Evolutionary conservation across 2,113 vertebrate genomes (phyloP), one percentile per base, ranked within the genome.

Genomic region (Oostethus manadensis): DNA sequence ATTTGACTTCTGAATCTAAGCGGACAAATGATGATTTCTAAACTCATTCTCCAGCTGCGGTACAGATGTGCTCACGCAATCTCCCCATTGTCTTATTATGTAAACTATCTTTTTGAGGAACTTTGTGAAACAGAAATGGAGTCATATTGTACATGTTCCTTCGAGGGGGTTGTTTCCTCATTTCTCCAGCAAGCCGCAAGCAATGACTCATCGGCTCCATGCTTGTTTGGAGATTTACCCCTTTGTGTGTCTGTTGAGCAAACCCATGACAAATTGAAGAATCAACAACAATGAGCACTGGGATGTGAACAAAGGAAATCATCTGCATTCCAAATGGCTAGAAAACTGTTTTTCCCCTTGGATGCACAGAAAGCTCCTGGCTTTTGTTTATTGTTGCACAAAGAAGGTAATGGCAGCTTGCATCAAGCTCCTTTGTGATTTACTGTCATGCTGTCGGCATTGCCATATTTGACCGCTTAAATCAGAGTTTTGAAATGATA

Each of bases 201-300:
- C 60, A 40, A 47, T 66, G 59, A 71, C 35, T 73, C 70, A 63
- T 51, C 51, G 49, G 26, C 60, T 20, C 49, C 18, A 4, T 62
- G 53, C 62, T 77, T 71, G 59, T 70, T 64, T 62, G 38, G 58
- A n/a, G 0, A 18, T 38, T 29, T 43, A 2, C 45, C 11, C 18
- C 3, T 22, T 18, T 49, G 23, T 1, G 44, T n/a, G 18, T 62
- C 44, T 66, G 70, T 71, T 65, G 48, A 45, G 21, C 38, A 46
- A 51, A 26, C 14, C 58, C 22, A 29, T 58, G 22, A 69, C 42
- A 61, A 71, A 75, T 54, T 62, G 53, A 44, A 49, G 64, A 62
- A 71, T 71, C 60, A 68, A 61, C 29, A 56, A 76, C 63, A 78
- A 61, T 47, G 64, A 60, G 18, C 48, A 49, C 3, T 60, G 64